These are phyloP conservation scores for Sandelia bainsii DNA, from an alignment of 2,797 vertebrate species.

Conservation along the genomic window DNA sequence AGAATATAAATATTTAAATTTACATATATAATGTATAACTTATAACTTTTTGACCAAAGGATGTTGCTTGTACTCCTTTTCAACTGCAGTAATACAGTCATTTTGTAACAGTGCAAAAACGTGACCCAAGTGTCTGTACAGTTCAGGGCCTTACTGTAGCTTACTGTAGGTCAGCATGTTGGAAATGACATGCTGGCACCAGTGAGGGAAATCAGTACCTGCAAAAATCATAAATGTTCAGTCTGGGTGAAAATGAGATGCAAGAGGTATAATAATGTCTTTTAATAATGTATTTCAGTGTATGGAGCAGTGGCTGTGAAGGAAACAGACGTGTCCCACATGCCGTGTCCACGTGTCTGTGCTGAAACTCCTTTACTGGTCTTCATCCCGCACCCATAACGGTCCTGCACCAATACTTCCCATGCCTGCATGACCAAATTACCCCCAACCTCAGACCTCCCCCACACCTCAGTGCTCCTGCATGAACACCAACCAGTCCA, in stretches of 20 bases:
- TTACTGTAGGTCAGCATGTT: slow-evolving; percentile 29
- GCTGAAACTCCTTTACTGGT: slow-evolving; percentile 70
- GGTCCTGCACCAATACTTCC: slow-evolving; percentile 12
- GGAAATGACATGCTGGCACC: slow-evolving; percentile 56
- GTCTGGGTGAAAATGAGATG: background rate
- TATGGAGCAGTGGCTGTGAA: slow-evolving; percentile 79
- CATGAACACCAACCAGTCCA: slow-evolving; percentile 17
- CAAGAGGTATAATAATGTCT: background rate
- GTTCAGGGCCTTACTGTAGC: background rate
- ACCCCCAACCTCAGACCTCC: slow-evolving; percentile 13
- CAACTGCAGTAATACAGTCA: background rate
- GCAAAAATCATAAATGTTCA: slow-evolving; percentile 5
- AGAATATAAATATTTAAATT: background rate
- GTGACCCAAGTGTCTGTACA: slow-evolving; percentile 7
- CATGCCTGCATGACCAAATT: slow-evolving; percentile 43
- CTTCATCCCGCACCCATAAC: slow-evolving; percentile 69
- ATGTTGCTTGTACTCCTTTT: background rate
- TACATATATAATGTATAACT: background rate
- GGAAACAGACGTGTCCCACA: slow-evolving; percentile 68
- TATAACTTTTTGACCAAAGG: background rate
- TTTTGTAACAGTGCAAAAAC: background rate
- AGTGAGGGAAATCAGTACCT: slow-evolving; percentile 51
- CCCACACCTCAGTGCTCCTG: slow-evolving; percentile 18
- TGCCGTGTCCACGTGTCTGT: slow-evolving; percentile 61
- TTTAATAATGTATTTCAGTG: slow-evolving; percentile 74